phyloP scores from a whole-genome alignment of 2,888 invertebrate species.

The Sepiola atlantica region DNA sequence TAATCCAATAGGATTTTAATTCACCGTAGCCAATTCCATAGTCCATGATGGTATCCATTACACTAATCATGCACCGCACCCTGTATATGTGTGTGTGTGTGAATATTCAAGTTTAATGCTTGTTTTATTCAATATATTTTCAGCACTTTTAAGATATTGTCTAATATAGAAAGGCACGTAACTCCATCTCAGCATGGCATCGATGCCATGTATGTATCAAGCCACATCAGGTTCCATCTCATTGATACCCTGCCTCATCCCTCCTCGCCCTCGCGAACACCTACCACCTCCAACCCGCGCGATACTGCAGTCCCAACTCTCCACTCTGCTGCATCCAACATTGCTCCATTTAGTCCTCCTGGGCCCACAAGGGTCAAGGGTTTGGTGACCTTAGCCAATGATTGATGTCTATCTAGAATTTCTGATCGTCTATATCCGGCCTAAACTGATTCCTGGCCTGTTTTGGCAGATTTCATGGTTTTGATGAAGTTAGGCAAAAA shows the following conservation, averaged over 20 bases:
- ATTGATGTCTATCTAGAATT: slow-evolving; percentile 32
- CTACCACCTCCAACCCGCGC: not conserved
- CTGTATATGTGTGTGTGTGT: no score
- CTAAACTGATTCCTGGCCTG: slow-evolving; percentile 1
- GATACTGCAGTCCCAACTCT: not conserved
- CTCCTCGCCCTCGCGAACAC: not conserved
- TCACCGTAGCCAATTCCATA: no score
- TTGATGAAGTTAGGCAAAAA: slow-evolving; percentile 23
- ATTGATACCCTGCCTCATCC: not conserved
- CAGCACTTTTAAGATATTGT: not conserved
- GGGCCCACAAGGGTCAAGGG: not conserved
- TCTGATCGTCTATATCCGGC: slow-evolving; percentile 32
- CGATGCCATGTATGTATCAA: not conserved
- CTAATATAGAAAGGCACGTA: not conserved
- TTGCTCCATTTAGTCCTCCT: slow-evolving; percentile 17
- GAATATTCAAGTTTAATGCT: no score
- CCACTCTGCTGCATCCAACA: not conserved
- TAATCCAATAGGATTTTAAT: no score
- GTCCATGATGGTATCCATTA: no score
- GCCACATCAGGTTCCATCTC: not conserved
- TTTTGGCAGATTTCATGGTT: slow-evolving; percentile 32
- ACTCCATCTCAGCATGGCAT: not conserved
- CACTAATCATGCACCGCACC: no score
- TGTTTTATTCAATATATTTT: slow-evolving; percentile 16
- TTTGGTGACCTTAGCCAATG: slow-evolving; percentile 10